phyloP scores from a whole-genome alignment of 2,113 vertebrate species.

The Prunella himalayana region DNA sequence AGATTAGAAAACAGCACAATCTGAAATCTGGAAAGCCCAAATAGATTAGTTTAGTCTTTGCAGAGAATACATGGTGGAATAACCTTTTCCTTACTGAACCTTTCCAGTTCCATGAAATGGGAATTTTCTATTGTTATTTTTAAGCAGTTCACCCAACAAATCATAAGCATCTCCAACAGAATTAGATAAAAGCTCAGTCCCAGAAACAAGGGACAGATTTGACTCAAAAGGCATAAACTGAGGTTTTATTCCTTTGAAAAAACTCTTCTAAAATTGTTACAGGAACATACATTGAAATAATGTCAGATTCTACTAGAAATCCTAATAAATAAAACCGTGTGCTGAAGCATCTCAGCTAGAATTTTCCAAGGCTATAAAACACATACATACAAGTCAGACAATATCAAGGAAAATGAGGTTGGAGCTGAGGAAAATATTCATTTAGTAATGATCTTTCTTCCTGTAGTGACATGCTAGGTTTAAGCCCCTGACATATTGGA shows the following conservation, averaged over 20 bases:
- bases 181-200: background rate
- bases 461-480: background rate
- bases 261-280: background rate
- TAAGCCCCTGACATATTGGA: constrained; percentile 12
- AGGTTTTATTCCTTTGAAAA: constrained; percentile 16
- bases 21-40: background rate
- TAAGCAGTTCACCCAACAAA: background rate
- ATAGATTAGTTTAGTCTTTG: background rate
- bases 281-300: background rate
- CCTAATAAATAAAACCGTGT: background rate
- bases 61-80: background rate
- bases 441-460: background rate
- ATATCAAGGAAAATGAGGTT: background rate
- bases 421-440: constrained; percentile 2
- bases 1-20: background rate
- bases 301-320: background rate
- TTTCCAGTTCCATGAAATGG: background rate
- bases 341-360: background rate
- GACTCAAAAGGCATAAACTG: background rate
- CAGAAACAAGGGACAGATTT: background rate
- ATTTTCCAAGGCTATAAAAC: background rate
- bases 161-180: background rate
- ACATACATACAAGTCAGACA: background rate
- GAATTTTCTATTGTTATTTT: constrained; percentile 18
- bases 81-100: background rate